Evolutionary conservation across 92 coral and sea anemone species (phyloP), one percentile per base, ranked within the genome.

Genomic region (Paramuricea clavata): DNA sequence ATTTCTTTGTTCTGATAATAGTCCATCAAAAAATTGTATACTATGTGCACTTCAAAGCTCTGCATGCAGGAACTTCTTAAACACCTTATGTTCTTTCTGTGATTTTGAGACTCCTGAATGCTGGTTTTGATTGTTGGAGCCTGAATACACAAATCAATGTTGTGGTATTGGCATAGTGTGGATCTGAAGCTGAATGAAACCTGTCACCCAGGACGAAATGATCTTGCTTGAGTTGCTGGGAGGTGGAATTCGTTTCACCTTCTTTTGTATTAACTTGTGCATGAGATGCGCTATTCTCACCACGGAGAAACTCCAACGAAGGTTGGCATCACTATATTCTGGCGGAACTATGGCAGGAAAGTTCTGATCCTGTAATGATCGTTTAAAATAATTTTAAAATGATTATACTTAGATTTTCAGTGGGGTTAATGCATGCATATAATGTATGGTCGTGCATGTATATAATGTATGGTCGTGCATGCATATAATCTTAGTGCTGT

Each of bases 101-200:
- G 43, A 59, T 88, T 88, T 28, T 88, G 82, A 4, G 82, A 69
- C 36, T 88, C 91, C 44, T 87, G 87, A 13, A 49, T 65, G 23
- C 82, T 87, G 42, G 87, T 87, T 33, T 74, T 69, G 12, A 81
- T 69, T 0, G 82, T 70, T 39, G 28, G 23, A 4, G 81, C 56
- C 54, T 81, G 82, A 12, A 49, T 62, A n/a, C 87, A 87, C 12
- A 69, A 59, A 43, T 87, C 59, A 5, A 87, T 70, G 62, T 81
- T 62, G 52, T 88, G 91, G 61, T 88, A 88, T 57, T 72, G 30
- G 69, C 91, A 88, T 19, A 82, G 69, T 81, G 91, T 28, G 87
- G 87, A 13, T 88, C 28, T 12, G 91, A 49, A 0, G 87, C 64
- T 0, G 87, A 27, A 52, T 88, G 91, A 35, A 88, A 88, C 19